Evolutionary conservation across 2,113 vertebrate species (phyloP).

Genomic region (Onychostruthus taczanowskii): DNA sequence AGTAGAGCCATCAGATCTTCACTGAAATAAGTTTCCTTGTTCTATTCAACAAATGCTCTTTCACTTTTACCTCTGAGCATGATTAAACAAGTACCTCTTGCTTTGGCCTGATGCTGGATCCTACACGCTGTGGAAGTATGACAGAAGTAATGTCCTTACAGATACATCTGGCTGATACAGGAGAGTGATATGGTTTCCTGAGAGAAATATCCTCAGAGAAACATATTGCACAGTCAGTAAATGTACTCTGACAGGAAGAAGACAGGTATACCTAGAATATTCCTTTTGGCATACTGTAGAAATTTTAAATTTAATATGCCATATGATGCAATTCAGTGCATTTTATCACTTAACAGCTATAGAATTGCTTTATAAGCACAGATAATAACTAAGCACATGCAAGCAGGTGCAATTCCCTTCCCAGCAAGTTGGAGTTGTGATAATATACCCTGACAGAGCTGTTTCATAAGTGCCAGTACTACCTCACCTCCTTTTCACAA

Average conservation of each 20-base stretch:
- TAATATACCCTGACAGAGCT: background rate
- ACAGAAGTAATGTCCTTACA: background rate
- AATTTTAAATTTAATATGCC: background rate
- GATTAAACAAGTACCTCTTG: background rate
- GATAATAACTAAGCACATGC: background rate
- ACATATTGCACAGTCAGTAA: background rate
- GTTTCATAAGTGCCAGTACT: background rate
- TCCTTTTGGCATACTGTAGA: background rate
- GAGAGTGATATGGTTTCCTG: background rate
- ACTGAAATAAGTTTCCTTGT: background rate
- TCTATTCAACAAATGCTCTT: background rate
- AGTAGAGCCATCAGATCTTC: background rate
- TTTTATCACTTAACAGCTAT: conserved; percentile 9
- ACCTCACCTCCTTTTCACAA: background rate
- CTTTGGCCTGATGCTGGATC: background rate
- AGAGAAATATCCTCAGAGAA: background rate
- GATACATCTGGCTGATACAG: background rate
- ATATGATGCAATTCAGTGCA: background rate
- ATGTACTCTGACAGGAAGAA: background rate
- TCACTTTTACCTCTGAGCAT: background rate
- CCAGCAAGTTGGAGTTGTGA: background rate
- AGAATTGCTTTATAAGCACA: conserved; percentile 36
- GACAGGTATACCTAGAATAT: background rate
- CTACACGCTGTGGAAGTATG: background rate
- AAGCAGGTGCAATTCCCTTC: background rate